These are phyloP conservation scores for Callipepla californica DNA, from an alignment of 2,113 vertebrate genomes.

Conservation along the genomic window DNA sequence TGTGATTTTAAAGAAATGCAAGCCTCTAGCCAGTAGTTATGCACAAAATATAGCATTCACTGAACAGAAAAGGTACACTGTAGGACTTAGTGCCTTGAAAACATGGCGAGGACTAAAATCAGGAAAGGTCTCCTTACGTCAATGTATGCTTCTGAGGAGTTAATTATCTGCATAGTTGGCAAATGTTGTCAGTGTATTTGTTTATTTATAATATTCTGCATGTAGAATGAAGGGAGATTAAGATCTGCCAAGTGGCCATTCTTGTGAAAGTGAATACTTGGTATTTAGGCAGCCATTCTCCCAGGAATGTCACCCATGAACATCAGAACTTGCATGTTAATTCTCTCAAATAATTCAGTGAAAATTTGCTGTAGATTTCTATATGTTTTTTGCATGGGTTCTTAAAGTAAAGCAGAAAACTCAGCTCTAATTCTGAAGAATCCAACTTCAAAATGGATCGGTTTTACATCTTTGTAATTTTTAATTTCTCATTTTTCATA, in stretches of 20 bases:
- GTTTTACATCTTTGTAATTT: background rate
- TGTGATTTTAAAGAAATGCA: background rate
- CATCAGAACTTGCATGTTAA: background rate
- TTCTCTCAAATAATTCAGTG: background rate
- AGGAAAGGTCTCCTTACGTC: too few species aligned
- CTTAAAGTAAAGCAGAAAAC: background rate
- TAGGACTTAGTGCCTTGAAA: too few species aligned
- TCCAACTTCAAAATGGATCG: background rate
- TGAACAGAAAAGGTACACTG: background rate
- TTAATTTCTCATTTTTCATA: background rate
- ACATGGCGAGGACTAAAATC: background rate
- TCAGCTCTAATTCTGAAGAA: background rate
- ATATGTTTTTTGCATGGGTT: background rate
- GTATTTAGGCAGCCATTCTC: background rate
- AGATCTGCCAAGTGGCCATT: background rate
- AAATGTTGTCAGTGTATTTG: background rate
- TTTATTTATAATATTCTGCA: background rate
- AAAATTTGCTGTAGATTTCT: background rate
- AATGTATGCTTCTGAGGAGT: background rate
- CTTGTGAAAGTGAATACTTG: background rate
- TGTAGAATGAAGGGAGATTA: background rate
- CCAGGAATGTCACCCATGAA: background rate
- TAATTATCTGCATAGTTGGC: background rate
- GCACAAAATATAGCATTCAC: background rate
- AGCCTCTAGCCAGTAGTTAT: background rate